Base-by-base conservation (phyloP, 92 coral and sea anemone genomes). In the Siderastrea siderea region DNA sequence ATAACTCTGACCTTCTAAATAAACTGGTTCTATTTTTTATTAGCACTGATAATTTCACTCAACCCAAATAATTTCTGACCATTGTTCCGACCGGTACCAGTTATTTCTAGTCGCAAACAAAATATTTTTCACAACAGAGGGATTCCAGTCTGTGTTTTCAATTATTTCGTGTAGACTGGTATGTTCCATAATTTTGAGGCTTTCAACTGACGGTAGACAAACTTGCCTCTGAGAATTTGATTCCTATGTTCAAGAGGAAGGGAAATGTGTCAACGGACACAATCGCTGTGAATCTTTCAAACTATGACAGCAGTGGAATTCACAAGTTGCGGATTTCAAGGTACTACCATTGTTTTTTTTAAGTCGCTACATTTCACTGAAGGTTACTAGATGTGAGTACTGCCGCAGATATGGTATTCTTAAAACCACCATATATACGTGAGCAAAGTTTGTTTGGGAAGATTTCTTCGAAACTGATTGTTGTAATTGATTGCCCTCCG, bases 31-130 rank as follows among this genome's bases (percentile, higher is more conserved):
- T 13, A 61, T 3, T 16, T 61, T 13, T 7, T 2, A 13, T 5
- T 13, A 14, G 1, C 26, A 16, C 12, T 38, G 38, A 16, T 8
- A 68, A 10, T 1, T 44, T 8, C 46, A 2, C 19, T 26, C 4
- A 12, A 17, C 66, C 3, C 13, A 61, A 50, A 80, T 19, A 52
- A 43, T 11, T 19, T 15, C 5, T n/a, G 66, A n/a, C 78, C 57
- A 13, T 57, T 47, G 55, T 47, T 69, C 48, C n/a, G 52, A 62
- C 86, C 13, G 86, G 76, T 70, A 82, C 86, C 86, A 3, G 86
- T 55, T 6, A 15, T 70, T 48, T 46, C 70, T 12, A 47, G 45
- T 45, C 63, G 43, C 26, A 70, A 70, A 82, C 65, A 57, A 46
- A 57, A 55, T 57, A 81, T 43, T 47, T 82, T 38, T 44, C 16